Base-by-base conservation (phyloP, 1,140 invertebrate genomes). In the Cydia amplana region DNA sequence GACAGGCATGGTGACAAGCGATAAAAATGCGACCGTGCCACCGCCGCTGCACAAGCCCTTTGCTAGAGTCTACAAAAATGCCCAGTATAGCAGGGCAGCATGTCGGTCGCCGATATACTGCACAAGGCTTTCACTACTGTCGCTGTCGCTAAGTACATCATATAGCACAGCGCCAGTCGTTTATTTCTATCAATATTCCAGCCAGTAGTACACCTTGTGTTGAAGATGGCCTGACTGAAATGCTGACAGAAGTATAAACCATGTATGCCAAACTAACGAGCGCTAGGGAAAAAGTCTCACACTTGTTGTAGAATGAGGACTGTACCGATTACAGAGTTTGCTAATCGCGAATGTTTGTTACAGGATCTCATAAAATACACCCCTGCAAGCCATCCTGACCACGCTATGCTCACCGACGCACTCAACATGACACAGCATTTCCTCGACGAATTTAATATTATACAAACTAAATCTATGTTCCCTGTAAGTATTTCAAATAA, bases 11-110 rank as follows among this genome's bases (percentile, higher is more conserved):
- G n/a, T n/a, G n/a, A n/a, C n/a, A n/a, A n/a, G n/a, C n/a, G n/a
- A n/a, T n/a, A n/a, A n/a, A n/a, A n/a, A n/a, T n/a, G n/a, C n/a
- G n/a, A n/a, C n/a, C n/a, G n/a, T n/a, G n/a, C n/a, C n/a, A n/a
- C n/a, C n/a, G n/a, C 92, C 98, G 67, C 91, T 99, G 20, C 97
- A 99, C 85, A 98, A 98, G 82, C 98, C 98, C 18, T 98, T 99
- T 14, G 97, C 98, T 4, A 94, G 98, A 79, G 96, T 99, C 23
- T 98, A 99, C 91, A 98, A 98, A 85, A 98, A 98, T 91, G 97
- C 97, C 23, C 92, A 36, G 32, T 6, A 36, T 36, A 36, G 32
- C 32, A 36, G 96, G 96, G 51, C 97, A 97, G 82, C 36, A 94
- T 97, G 77, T 97, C 96, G 65, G 93, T 98, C 1, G 97, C 98